Conservation (phyloP, 1,140 invertebrate genomes). For the Psix sp. region DNA sequence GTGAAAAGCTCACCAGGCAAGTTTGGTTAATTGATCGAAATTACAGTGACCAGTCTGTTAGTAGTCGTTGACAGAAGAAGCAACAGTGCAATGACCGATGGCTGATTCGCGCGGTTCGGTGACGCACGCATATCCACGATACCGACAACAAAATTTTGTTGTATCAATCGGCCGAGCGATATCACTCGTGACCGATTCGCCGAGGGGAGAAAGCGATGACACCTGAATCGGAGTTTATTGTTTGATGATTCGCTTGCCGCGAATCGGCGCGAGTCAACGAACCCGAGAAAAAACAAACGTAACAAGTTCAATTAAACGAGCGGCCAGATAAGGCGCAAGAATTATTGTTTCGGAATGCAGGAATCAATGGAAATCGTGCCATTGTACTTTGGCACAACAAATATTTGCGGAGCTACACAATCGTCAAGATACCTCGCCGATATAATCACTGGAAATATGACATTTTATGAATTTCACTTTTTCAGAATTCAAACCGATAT, state of each 20-base stretch:
- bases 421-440: slow-evolving; percentile 16
- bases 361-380: slow-evolving; percentile 58
- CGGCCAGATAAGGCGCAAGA: slow-evolving; percentile 55
- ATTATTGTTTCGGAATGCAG: slow-evolving; percentile 58
- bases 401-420: slow-evolving; percentile 50
- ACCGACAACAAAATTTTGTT: slow-evolving; percentile 61
- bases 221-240: slow-evolving; percentile 60
- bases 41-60: slow-evolving; percentile 54
- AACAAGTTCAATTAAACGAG: slow-evolving; percentile 59
- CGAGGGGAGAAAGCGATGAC: slow-evolving; percentile 39
- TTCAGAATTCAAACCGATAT: background rate
- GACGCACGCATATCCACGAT: slow-evolving; percentile 44
- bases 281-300: slow-evolving; percentile 62
- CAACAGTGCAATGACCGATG: slow-evolving; percentile 59
- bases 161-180: slow-evolving; percentile 42
- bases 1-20: slow-evolving; percentile 26
- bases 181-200: slow-evolving; percentile 41
- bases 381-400: slow-evolving; percentile 55
- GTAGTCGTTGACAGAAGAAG: slow-evolving; percentile 47
- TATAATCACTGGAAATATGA: background rate
- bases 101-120: slow-evolving; percentile 36
- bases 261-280: slow-evolving; percentile 53
- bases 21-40: slow-evolving; percentile 66
- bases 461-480: background rate
- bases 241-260: slow-evolving; percentile 50